phyloP scores from a whole-genome alignment of 2,888 invertebrate genomes.

The Pachliopta kotzebuea region DNA sequence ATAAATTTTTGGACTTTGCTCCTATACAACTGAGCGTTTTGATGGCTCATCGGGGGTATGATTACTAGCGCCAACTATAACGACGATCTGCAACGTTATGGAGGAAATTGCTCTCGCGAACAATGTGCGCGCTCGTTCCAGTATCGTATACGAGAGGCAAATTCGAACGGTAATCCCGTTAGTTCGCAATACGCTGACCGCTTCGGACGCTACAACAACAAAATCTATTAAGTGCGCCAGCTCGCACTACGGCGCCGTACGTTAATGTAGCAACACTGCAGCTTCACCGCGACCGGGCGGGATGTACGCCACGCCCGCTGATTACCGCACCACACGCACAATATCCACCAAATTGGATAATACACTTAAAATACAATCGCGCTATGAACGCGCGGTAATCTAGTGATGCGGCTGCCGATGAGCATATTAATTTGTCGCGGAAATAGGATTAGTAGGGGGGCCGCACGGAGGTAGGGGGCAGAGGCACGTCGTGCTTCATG shows the following conservation, averaged over 20 bases:
- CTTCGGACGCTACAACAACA: slow-evolving; percentile 62
- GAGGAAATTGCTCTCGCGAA: slow-evolving; percentile 36
- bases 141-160: slow-evolving; percentile 57
- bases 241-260: slow-evolving; percentile 63
- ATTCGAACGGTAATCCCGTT: slow-evolving; percentile 71
- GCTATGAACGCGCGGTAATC: slow-evolving; percentile 76
- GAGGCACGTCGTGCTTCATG: slow-evolving; percentile 46
- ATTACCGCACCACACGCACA: slow-evolving; percentile 79
- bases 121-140: slow-evolving; percentile 52
- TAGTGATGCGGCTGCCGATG: slow-evolving; percentile 77
- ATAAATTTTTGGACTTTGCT: slow-evolving; percentile 4
- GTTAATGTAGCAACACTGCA: slow-evolving; percentile 32
- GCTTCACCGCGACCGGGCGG: slow-evolving; percentile 31
- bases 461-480: slow-evolving; percentile 39
- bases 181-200: slow-evolving; percentile 69
- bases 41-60: slow-evolving; percentile 10
- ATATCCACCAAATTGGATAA: slow-evolving; percentile 83
- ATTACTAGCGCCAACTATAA: slow-evolving; percentile 22
- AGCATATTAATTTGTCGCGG: slow-evolving; percentile 79
- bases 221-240: slow-evolving; percentile 77
- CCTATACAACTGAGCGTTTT: slow-evolving; percentile 1
- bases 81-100: slow-evolving; percentile 8
- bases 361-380: slow-evolving; percentile 84
- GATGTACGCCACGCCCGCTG: slow-evolving; percentile 63
- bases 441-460: slow-evolving; percentile 68